phyloP scores from a whole-genome alignment of 2,797 vertebrate species.

The Okamejei kenojei region DNA sequence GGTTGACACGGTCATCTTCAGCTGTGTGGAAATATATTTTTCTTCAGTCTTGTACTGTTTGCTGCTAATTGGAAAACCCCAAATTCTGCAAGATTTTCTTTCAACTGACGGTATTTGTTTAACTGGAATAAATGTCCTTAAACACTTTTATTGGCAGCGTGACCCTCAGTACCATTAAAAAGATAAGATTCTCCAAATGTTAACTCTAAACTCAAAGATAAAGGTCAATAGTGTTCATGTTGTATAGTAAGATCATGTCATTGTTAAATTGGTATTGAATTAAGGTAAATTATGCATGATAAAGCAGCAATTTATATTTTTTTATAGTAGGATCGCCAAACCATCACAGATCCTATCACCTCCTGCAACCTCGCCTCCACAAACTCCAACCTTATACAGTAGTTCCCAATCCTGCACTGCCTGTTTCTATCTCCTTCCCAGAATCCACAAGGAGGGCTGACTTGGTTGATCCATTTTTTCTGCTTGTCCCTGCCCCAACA shows the following conservation, averaged over 20 bases:
- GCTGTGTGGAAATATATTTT: not conserved
- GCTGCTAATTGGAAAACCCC: not conserved
- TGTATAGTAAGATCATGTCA: not conserved
- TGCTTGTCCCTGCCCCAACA: too few species aligned
- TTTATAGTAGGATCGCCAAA: too few species aligned
- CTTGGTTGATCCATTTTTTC: too few species aligned
- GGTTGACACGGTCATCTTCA: not conserved
- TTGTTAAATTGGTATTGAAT: not conserved
- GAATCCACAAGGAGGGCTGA: too few species aligned
- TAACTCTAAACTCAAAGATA: not conserved
- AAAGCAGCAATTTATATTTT: not conserved
- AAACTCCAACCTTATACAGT: too few species aligned
- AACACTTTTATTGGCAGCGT: not conserved
- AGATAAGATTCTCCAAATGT: not conserved
- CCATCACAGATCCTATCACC: too few species aligned
- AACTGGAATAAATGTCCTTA: not conserved
- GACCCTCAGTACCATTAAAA: not conserved
- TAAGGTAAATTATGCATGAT: not conserved
- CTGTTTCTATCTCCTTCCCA: too few species aligned
- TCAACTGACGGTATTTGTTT: not conserved
- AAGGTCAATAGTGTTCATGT: not conserved
- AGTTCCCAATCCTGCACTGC: too few species aligned
- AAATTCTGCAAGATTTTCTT: not conserved
- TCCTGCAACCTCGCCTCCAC: too few species aligned
- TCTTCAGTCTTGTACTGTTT: not conserved